These are phyloP conservation scores for Tenthredo mesomela DNA, from an alignment of 2,888 invertebrate genomes.

Conservation along the genomic window DNA sequence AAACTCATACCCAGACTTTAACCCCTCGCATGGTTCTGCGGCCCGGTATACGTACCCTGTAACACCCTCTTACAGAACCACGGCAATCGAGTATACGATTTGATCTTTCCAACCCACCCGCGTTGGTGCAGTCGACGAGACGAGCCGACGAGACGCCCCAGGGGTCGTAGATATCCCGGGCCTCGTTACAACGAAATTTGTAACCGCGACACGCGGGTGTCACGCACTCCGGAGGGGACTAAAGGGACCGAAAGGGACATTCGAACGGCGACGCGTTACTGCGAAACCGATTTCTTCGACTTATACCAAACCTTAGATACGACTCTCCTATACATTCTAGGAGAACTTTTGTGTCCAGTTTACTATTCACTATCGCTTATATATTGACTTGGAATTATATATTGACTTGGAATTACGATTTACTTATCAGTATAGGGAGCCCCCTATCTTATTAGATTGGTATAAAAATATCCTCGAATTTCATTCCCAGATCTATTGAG, in stretches of 20 bases:
- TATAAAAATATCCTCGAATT: background rate
- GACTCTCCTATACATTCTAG: background rate
- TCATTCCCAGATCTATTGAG: background rate
- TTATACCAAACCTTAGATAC: background rate
- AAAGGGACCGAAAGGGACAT: slow-evolving; percentile 33
- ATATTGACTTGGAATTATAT: background rate
- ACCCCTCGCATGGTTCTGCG: background rate
- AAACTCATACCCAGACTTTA: background rate
- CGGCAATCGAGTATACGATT: slow-evolving; percentile 36
- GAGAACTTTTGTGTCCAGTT: background rate
- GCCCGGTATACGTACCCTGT: background rate
- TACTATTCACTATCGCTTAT: background rate
- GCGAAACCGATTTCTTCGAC: slow-evolving; percentile 6
- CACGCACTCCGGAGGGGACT: slow-evolving; percentile 42
- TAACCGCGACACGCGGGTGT: slow-evolving; percentile 50
- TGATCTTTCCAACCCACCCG: slow-evolving; percentile 27
- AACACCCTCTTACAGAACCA: slow-evolving; percentile 17
- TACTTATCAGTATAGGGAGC: background rate
- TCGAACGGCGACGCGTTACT: slow-evolving; percentile 25
- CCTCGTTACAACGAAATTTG: slow-evolving; percentile 50
- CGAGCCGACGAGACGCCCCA: slow-evolving; percentile 39
- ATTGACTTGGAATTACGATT: background rate
- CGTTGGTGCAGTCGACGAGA: slow-evolving; percentile 10
- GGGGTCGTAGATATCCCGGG: slow-evolving; percentile 44
- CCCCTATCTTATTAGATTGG: background rate